Evolutionary conservation across 2,797 vertebrate species (phyloP), one percentile per base, ranked within the genome.

Genomic region (Sebastes matsubarae): DNA sequence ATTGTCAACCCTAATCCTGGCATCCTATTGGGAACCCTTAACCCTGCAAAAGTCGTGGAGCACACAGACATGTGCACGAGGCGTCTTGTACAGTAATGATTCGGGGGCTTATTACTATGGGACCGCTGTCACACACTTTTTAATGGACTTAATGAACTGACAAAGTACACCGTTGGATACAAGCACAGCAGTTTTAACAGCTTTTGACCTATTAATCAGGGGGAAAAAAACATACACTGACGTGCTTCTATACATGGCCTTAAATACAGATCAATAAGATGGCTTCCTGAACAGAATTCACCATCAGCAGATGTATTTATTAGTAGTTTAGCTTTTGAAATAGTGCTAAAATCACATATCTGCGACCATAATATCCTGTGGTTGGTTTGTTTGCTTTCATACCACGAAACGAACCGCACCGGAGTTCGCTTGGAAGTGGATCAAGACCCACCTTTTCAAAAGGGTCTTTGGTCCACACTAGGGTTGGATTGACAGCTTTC

Each of bases 401-500:
- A 14, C 38, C 38, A 42, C 38, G 0, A 42, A 42, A 42, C 38
- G 14, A 42, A 18, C 14, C 6, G 14, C 38, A 0, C 3, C 38
- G 0, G 14, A 42, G 38, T 42, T 42, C 0, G 0, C 14, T 42
- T 42, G 0, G 38, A 42, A 42, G 38, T 0, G 13, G 2, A 42
- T 13, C 38, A 42, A 42, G 38, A 42, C 38, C 38, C 38, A 42
- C 38, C 38, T 42, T 42, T 42, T 42, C 38, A 42, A 42, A 42
- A 42, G 38, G 38, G 2, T 36, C 4, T 5, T 36, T 52, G 20
- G 20, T 52, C 8, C 50, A 0, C 20, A 52, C 20, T 0, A 52
- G 50, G 50, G 50, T 52, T 52, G 0, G 20, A 52, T n/a, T 52
- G 50, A 52, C 50, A 52, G 50, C 8, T 52, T 52, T 52, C 50